Base-by-base conservation (phyloP, 2,888 invertebrate genomes). In the Thymelicus sylvestris region DNA sequence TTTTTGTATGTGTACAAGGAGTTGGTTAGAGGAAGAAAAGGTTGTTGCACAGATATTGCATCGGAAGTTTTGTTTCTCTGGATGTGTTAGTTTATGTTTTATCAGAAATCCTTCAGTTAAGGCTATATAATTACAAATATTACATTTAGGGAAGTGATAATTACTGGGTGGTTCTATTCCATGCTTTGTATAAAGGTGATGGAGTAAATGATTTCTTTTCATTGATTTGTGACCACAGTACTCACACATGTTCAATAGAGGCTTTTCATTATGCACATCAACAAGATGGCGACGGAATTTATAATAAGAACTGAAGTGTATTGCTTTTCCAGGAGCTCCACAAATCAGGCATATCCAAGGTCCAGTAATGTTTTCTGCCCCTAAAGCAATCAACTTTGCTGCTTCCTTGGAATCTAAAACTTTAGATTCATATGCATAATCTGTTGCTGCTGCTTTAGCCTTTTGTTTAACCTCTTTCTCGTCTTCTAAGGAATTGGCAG, bases 321-420 rank as follows among this genome's bases (percentile, higher is more conserved):
- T 87, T 63, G 95, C 96, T 76, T 95, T 95, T 47, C 95, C 95
- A 75, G 95, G 95, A 69, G 95, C 95, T 47, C 96, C 96, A 89
- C 98, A 98, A 74, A 96, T 95, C 52, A 95, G 92, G 83, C 98
- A 98, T 70, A 96, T 94, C 98, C 98, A 98, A 0, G 97, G 97
- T 0, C 97, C 97, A 66, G 95, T 95, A 7, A 94, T 90, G 77
- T 95, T 95, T 75, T 95, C 95, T 50, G 95, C 95, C 7, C 95
- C 95, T 75, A 94, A 79, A 7, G 95, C 94, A 79, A 95, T 95
- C 7, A 95, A 83, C 66, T 93, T 91, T 77, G 95, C 95, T 82
- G 95, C 95, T 77, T 95, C 94, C 80, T 95, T 95, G 57, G 95
- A 95, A 78, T 95, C 95, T 71, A 95, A 86, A 15, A 95, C 94